Percentiles rank a stretch among this genome's conserved stretches.
Evolutionary conservation across 2,888 invertebrate genomes (phyloP).

Genomic region (Leptogaster cylindrica): DNA sequence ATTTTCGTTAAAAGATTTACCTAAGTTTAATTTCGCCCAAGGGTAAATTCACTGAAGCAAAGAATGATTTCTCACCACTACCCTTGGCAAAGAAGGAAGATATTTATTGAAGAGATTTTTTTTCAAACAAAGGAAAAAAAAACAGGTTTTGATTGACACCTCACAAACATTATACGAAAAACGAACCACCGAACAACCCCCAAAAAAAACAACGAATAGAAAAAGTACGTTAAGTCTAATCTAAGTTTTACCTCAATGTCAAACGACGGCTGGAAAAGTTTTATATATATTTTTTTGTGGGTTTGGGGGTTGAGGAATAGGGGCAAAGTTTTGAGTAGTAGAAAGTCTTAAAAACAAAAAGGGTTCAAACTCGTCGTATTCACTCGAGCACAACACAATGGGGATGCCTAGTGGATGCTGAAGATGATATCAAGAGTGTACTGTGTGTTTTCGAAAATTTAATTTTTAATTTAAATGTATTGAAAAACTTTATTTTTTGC

Average conservation of each 20-base stretch:
- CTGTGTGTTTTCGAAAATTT: conserved; percentile 32
- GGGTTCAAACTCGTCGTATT: conserved; percentile 12
- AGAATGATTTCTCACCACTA: conserved; percentile 7
- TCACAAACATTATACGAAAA: background rate
- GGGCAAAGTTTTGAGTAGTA: background rate
- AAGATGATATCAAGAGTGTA: background rate
- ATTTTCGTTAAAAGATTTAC: too few species aligned
- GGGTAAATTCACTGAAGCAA: background rate
- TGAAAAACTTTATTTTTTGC: conserved; percentile 44
- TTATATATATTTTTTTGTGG: too few species aligned
- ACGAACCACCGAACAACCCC: conserved; percentile 22
- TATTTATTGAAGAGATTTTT: too few species aligned
- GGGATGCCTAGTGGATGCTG: background rate
- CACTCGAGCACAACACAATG: background rate
- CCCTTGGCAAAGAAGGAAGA: background rate
- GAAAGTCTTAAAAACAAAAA: conserved; percentile 5
- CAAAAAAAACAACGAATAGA: conserved; percentile 42
- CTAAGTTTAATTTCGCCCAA: background rate
- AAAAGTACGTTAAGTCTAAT: conserved; percentile 45
- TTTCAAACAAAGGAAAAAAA: too few species aligned
- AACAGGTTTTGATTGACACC: conserved; percentile 42
- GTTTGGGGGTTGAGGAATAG: too few species aligned
- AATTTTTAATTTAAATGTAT: conserved; percentile 48
- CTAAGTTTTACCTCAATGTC: conserved; percentile 45
- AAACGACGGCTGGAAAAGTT: conserved; percentile 35